Conservation (phyloP, 2,888 invertebrate genomes). For the Lottia scabra region DNA sequence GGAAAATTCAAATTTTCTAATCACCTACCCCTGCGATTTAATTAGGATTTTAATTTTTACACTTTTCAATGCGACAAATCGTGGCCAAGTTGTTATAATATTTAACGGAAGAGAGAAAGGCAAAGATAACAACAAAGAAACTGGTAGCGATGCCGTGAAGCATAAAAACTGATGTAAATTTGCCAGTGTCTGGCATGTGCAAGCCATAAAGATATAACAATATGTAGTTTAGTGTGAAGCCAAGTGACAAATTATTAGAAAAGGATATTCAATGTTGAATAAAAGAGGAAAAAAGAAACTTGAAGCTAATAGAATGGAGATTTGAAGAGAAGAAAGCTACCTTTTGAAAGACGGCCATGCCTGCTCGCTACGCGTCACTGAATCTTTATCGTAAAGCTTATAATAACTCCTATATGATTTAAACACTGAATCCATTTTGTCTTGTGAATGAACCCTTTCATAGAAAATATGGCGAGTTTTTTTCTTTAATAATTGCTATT, state of each 20-base stretch:
- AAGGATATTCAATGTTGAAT: constrained; percentile 3
- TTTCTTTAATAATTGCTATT: neutral
- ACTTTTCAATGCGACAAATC: neutral
- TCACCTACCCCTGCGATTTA: neutral
- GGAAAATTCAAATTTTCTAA: neutral
- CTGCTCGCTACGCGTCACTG: neutral
- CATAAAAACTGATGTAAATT: constrained; percentile 3
- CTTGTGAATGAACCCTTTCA: neutral
- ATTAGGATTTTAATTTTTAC: neutral
- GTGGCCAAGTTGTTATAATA: neutral
- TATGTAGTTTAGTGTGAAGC: constrained; percentile 1
- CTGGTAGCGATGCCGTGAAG: neutral
- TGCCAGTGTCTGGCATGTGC: neutral
- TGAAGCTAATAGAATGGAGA: neutral
- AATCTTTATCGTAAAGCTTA: neutral
- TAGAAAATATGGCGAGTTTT: neutral
- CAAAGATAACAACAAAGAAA: neutral
- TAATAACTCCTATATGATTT: constrained; percentile 5
- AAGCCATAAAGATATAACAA: neutral
- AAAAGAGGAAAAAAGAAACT: constrained; percentile 5
- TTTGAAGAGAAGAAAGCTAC: neutral
- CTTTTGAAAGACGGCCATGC: neutral
- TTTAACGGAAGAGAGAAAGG: neutral
- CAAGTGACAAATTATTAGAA: constrained; percentile 6
- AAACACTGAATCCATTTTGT: neutral